phyloP scores from a whole-genome alignment of 2,888 invertebrate species.

The Invenusta paracnida region DNA sequence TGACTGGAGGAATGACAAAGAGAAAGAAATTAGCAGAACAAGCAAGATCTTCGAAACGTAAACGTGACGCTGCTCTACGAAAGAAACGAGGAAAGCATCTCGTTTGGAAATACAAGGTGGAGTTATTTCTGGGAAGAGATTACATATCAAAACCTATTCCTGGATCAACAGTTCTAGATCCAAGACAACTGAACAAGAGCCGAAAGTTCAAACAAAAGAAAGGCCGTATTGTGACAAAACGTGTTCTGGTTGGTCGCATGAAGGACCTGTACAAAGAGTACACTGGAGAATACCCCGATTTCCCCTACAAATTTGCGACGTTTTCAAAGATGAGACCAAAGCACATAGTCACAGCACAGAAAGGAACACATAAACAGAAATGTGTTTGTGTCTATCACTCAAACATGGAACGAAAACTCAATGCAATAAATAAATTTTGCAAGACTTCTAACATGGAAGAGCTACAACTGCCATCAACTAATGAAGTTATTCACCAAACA shows the following conservation, averaged over 20 bases:
- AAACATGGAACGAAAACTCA: neutral
- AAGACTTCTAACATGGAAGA: neutral
- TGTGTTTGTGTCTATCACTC: neutral
- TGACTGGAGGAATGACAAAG: neutral
- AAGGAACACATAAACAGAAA: neutral
- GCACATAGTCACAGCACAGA: neutral
- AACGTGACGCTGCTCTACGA: neutral
- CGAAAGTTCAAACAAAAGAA: constrained; percentile 8
- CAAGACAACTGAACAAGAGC: neutral
- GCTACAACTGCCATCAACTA: neutral
- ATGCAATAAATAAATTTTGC: neutral
- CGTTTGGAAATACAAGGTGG: neutral
- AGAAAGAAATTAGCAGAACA: neutral
- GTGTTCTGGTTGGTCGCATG: constrained; percentile 3
- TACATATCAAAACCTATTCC: neutral
- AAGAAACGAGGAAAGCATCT: neutral
- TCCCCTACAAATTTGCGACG: neutral
- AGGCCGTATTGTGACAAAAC: neutral
- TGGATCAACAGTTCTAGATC: neutral
- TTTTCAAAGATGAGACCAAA: constrained; percentile 25
- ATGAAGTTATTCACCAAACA: neutral
- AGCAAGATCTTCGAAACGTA: neutral
- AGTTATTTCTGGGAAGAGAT: neutral
- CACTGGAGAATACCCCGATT: neutral
- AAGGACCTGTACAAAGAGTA: neutral